Conservation (phyloP, 2,888 invertebrate genomes). For the Allacma fusca region DNA sequence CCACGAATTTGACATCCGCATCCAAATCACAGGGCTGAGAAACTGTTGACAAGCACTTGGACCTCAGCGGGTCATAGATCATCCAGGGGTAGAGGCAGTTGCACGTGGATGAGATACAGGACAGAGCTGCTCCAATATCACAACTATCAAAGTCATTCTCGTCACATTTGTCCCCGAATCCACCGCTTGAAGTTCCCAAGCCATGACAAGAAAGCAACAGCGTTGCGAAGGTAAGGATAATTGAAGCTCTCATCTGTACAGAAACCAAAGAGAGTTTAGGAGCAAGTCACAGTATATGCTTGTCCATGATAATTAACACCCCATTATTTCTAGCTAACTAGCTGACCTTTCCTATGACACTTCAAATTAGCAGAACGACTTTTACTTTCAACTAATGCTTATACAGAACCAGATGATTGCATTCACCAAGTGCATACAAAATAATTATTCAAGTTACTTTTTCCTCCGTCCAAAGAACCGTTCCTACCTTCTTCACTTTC, state of each 20-base stretch:
- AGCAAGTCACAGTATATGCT: neutral
- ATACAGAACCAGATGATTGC: no score
- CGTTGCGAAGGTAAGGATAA: neutral
- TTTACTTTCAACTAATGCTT: no score
- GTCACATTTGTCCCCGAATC: slow-evolving; percentile 8
- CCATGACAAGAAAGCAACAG: neutral
- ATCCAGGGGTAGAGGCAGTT: slow-evolving; percentile 29
- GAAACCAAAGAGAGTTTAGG: neutral
- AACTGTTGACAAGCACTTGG: slow-evolving; percentile 23
- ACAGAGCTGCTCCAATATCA: neutral
- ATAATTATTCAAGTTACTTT: no score
- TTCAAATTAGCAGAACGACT: no score
- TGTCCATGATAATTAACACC: no score
- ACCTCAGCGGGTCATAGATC: slow-evolving; percentile 18
- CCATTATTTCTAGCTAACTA: neutral
- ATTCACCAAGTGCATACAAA: no score
- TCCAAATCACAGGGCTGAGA: slow-evolving; percentile 19
- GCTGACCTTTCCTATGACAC: no score
- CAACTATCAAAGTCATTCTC: slow-evolving; percentile 22
- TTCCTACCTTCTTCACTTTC: no score
- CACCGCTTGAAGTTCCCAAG: neutral
- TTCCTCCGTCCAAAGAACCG: no score
- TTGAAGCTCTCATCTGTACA: neutral
- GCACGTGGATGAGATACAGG: slow-evolving; percentile 3
- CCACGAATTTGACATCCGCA: neutral